Evolutionary conservation across 2,888 invertebrate species (phyloP), one percentile per base, ranked within the genome.

Genomic region (Listrodromus nycthemerus): DNA sequence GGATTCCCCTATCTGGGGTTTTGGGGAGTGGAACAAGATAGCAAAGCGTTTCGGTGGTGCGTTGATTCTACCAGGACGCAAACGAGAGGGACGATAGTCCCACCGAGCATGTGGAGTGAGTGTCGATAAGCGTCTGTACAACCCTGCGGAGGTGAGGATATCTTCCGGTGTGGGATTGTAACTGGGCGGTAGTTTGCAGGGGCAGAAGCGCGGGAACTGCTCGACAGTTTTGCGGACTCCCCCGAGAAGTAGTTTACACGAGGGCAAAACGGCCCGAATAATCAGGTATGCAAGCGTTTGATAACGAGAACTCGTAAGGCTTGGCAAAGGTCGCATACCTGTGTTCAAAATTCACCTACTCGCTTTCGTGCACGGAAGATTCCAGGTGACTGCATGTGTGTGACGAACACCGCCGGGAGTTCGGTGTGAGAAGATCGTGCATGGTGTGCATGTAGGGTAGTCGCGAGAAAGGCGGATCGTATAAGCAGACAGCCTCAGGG

Each of bases 201-300:
- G 3, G n/a, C 48, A 16, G 45, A 55, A 73, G 73, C 45, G 63
- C 58, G 41, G 41, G 73, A 77, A 83, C 65, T 30, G 83, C 67
- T 58, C 55, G 65, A 52, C 41, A 77, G 83, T 83, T 83, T 74
- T 63, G 73, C 63, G 69, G 55, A 69, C 6, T 21, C 74, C 80
- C 84, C 80, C 83, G 82, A 83, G 78, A 83, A 86, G 87, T 88
- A 89, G 88, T 89, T 89, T 87, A 87, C 89, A 85, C 82, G 87
- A 76, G 85, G 83, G 84, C 81, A 86, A 89, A 90, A 86, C 86
- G 87, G 83, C 77, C 83, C 85, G 89, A 89, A 90, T 91, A 90
- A 91, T 91, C 91, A 91, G 87, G 89, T 90, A 91, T 89, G 90
- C 90, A 87, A 89, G 89, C 87, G 89, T 86, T 88, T 88, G 91